phyloP scores from a whole-genome alignment of 2,797 vertebrate genomes.

The Lerista edwardsae region DNA sequence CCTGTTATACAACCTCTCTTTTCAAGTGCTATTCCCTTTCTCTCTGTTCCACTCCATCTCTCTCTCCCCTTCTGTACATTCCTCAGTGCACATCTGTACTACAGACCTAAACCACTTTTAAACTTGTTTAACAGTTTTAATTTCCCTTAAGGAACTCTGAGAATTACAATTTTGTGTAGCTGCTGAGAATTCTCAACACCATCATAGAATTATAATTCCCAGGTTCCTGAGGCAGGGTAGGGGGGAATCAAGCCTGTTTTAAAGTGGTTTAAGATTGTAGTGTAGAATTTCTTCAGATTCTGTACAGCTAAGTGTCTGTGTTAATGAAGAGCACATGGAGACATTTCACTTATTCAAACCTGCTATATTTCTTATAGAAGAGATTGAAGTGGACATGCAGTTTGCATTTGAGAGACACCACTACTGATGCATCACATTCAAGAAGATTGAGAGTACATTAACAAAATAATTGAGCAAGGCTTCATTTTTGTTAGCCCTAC shows the following conservation, averaged over 20 bases:
- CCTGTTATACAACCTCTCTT: background rate
- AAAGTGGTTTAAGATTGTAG: constrained; percentile 24
- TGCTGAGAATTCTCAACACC: constrained; percentile 23
- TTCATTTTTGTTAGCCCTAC: background rate
- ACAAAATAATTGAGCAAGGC: background rate
- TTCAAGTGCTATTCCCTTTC: background rate
- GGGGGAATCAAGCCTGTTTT: constrained; percentile 20
- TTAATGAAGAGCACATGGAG: constrained; percentile 31
- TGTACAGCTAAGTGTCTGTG: constrained; percentile 7
- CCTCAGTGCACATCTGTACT: constrained; percentile 1
- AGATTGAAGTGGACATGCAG: background rate
- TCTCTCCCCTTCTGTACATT: background rate
- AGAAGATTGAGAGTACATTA: background rate
- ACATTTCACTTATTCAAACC: constrained; percentile 8
- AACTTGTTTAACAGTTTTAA: constrained; percentile 21
- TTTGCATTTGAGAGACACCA: background rate
- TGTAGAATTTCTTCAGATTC: constrained; percentile 13
- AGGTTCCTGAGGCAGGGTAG: background rate
- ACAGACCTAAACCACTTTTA: constrained; percentile 10
- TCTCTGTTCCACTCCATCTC: background rate
- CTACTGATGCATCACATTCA: background rate
- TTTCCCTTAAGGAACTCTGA: constrained; percentile 11
- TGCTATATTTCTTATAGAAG: background rate
- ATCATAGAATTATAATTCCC: constrained; percentile 22
- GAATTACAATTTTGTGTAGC: constrained; percentile 7